Evolutionary conservation across 2,797 vertebrate species (phyloP), one percentile per base, ranked within the genome.

Genomic region (Pempheris klunzingeri): DNA sequence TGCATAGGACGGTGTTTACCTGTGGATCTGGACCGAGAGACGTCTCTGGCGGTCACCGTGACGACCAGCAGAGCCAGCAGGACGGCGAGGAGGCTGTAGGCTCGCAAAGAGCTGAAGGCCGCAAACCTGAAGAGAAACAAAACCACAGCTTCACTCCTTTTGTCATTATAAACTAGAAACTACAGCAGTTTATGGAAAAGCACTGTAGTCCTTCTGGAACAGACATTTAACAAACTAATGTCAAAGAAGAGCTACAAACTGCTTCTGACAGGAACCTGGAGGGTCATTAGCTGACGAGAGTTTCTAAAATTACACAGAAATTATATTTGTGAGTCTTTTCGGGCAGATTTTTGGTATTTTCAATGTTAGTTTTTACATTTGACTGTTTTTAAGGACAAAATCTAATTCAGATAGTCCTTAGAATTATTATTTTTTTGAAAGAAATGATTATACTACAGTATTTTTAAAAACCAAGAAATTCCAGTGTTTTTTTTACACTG

Each of bases 11-110:
- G 47, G 18, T 43, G 5, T 32, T 22, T 78, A 95, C 95, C 94
- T 92, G 72, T 87, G 52, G 82, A 76, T 80, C 83, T 92, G 74
- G 87, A 90, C 52, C 73, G 28, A 32, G 68, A 62, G 2, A 92
- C 0, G n/a, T 94, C 92, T 77, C 75, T 88, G 66, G 75, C 22
- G 9, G 87, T 82, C 39, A 86, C 87, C 34, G 41, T 74, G 71
- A 90, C 49, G 20, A 93, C 88, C 81, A 91, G 70, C 38, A 91
- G 44, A 60, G 74, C 75, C 82, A 94, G 54, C 58, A 89, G 74
- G 70, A 91, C 1, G 70, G 90, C 88, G 70, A 90, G 18, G 24
- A 95, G 79, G 84, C 90, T 88, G 85, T 71, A 93, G 20, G 82
- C 63, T 39, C 90, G 83, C 53, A 91, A 74, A 10, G 92, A 82